Conservation (phyloP, 2,113 vertebrate genomes). For the Heterotilapia buettikoferi region DNA sequence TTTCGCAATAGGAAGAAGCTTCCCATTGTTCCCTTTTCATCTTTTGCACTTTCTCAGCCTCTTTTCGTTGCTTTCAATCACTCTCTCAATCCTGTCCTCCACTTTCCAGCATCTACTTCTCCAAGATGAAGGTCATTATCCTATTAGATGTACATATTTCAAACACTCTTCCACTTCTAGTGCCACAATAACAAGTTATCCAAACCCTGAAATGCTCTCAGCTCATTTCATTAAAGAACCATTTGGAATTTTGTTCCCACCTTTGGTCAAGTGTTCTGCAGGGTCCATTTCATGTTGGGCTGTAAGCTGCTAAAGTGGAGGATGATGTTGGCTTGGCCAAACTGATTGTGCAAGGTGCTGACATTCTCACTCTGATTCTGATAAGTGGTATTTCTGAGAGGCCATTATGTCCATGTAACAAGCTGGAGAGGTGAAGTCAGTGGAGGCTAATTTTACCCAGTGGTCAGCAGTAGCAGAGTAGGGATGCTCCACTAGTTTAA, state of each 20-base stretch:
- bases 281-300: neutral
- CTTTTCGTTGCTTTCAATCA: neutral
- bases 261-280: slow-evolving; percentile 7
- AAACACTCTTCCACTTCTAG: neutral
- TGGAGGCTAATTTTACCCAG: neutral
- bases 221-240: slow-evolving; percentile 39
- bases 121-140: slow-evolving; percentile 16
- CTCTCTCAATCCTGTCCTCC: neutral
- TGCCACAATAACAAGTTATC: neutral
- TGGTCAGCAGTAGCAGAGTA: neutral
- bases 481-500: neutral
- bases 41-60: neutral
- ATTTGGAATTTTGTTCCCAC: slow-evolving; percentile 21
- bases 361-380: neutral
- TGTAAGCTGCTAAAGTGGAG: neutral
- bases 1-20: slow-evolving; percentile 9
- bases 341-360: slow-evolving; percentile 8
- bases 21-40: slow-evolving; percentile 23
- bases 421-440: neutral
- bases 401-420: neutral
- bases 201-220: neutral
- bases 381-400: neutral
- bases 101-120: neutral
- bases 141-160: neutral
- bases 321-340: slow-evolving; percentile 3